These are phyloP conservation scores for Cephalopterus ornatus DNA, from an alignment of 2,113 vertebrate species.

Conservation along the genomic window DNA sequence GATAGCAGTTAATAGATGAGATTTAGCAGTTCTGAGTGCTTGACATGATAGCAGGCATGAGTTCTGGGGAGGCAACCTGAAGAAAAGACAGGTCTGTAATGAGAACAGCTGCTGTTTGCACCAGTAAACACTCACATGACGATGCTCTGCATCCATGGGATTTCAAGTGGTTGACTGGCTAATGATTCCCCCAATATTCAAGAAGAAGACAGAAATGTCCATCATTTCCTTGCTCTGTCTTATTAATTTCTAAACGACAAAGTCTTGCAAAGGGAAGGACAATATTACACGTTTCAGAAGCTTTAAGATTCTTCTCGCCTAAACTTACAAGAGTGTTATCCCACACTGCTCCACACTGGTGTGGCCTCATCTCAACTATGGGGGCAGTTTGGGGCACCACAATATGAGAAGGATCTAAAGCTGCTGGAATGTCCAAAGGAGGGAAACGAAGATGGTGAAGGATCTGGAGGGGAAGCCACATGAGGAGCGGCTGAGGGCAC, in stretches of 20 bases:
- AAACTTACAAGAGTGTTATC: neutral
- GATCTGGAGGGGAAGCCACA: neutral
- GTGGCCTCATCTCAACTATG: neutral
- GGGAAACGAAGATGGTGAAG: neutral
- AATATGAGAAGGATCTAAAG: neutral
- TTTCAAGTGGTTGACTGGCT: neutral
- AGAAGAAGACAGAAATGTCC: neutral
- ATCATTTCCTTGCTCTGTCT: neutral
- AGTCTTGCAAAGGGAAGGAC: neutral
- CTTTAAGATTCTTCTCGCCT: neutral
- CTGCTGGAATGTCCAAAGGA: neutral
- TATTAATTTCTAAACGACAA: neutral
- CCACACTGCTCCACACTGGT: neutral
- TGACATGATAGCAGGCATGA: neutral
- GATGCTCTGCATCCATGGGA: neutral
- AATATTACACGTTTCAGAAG: neutral
- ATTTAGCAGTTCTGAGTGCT: neutral
- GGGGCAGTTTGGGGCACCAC: neutral
- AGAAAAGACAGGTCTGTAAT: neutral
- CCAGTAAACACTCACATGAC: neutral
- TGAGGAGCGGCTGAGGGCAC: fast-evolving
- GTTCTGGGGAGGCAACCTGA: neutral
- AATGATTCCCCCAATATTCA: neutral
- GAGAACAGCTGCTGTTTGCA: neutral
- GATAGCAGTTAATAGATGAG: neutral